Percentiles rank a stretch among this genome's conserved stretches.
phyloP scores from a whole-genome alignment of 2,888 invertebrate genomes.

The Mythimna ferrago region DNA sequence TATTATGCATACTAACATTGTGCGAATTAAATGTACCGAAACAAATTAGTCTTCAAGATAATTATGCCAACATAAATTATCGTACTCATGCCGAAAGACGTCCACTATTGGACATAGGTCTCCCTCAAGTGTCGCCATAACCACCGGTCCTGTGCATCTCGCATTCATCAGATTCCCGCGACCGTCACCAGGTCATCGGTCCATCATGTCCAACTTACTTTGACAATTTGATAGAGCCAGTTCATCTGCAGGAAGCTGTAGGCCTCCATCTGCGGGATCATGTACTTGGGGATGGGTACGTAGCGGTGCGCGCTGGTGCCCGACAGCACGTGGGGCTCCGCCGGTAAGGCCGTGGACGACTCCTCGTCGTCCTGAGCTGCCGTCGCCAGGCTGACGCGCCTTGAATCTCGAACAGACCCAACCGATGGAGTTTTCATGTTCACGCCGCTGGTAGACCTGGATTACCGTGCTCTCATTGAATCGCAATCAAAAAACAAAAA shows the following conservation, averaged over 20 bases:
- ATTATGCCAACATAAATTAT: too few species aligned
- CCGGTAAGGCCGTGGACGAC: slow-evolving; percentile 35
- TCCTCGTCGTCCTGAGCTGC: slow-evolving; percentile 38
- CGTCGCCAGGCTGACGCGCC: slow-evolving; percentile 56
- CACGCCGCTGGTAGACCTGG: not conserved
- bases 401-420: slow-evolving; percentile 52
- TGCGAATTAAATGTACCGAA: too few species aligned
- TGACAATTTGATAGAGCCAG: slow-evolving; percentile 81
- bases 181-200: too few species aligned
- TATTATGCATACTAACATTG: too few species aligned
- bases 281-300: slow-evolving; percentile 77
- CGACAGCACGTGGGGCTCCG: slow-evolving; percentile 76
- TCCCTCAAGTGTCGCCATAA: too few species aligned
- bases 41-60: too few species aligned
- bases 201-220: slow-evolving; percentile 48
- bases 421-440: slow-evolving; percentile 42
- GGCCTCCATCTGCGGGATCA: slow-evolving; percentile 84
- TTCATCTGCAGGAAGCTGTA: slow-evolving; percentile 87
- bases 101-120: too few species aligned
- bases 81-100: too few species aligned
- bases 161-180: too few species aligned
- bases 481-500: not conserved
- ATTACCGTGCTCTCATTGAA: not conserved
- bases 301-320: slow-evolving; percentile 82
- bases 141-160: too few species aligned